Evolutionary conservation across 2,797 vertebrate genomes (phyloP).

Genomic region (Microchirus variegatus): DNA sequence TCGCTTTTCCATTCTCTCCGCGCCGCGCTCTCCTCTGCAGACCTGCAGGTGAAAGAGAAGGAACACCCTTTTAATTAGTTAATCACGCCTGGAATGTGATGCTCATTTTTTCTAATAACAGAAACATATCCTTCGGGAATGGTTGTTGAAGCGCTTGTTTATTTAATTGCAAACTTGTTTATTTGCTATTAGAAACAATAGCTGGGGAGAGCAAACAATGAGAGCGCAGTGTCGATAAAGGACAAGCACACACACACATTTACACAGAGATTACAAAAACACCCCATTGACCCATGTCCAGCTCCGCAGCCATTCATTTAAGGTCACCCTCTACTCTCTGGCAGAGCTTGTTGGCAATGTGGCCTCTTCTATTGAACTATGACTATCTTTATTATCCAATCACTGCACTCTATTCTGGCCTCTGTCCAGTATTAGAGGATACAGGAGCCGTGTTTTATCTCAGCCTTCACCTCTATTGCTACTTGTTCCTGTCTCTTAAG

Average conservation of each 20-base stretch:
- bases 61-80: conserved; percentile 72
- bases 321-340: conserved; percentile 58
- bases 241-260: background rate
- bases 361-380: conserved; percentile 49
- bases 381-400: conserved; percentile 71
- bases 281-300: conserved; percentile 48
- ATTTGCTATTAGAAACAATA: conserved; percentile 50
- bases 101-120: conserved; percentile 66
- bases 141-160: conserved; percentile 52
- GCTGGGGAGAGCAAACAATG: conserved; percentile 46
- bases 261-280: conserved; percentile 38
- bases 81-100: conserved; percentile 64
- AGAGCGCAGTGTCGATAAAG: conserved; percentile 12
- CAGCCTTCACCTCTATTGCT: conserved; percentile 14
- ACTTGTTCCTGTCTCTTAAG: conserved; percentile 38
- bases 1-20: conserved; percentile 42
- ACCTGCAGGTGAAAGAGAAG: conserved; percentile 44
- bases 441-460: conserved; percentile 45
- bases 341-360: conserved; percentile 57
- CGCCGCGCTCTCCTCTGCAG: conserved; percentile 31
- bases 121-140: conserved; percentile 55
- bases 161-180: conserved; percentile 62
- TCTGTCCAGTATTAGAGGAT: conserved; percentile 57
- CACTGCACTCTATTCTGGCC: conserved; percentile 53
- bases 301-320: conserved; percentile 64